Base-by-base conservation (phyloP, 1,140 invertebrate species). In the Artemia franciscana region DNA sequence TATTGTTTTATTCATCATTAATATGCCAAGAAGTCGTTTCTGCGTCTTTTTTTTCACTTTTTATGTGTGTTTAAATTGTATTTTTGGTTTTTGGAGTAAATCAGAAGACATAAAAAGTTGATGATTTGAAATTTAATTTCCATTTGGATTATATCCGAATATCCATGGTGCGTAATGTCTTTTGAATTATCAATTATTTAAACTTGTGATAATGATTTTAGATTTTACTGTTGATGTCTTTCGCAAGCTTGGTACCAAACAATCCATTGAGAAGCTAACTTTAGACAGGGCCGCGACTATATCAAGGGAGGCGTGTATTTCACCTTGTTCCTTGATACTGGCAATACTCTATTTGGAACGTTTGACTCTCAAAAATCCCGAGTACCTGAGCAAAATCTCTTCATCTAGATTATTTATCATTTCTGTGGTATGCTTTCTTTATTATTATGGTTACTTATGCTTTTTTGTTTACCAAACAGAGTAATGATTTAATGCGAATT, bases 381-480 rank as follows among this genome's bases (percentile, higher is more conserved):
- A 85, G 62, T 94, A 92, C 75, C 74, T 92, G 25, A 77, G 82
- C 68, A 76, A 78, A 71, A 80, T 88, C 26, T 82, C 85, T 24
- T 88, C 91, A 23, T 86, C 87, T 58, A 86, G 94, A 71, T 77
- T 95, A 12, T 95, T 95, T 72, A 78, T 95, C 58, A 84, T 94
- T 61, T 91, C 91, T 62, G 76, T 94, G 80, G 91, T 93, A 80
- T 70, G 69, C 65, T 56, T 60, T 64, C 63, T 61, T 24, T 9
- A 58, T 39, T 58, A 39, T 58, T 51, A 21, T 5, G 25, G 24
- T n/a, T 18, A 61, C 5, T 30, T 21, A 66, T 56, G 25, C 39
- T 27, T 61, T 5, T 24, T 51, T 12, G 24, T 64, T n/a, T 26
- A 58, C 62, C 5, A 28, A 56, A 5, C 18, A 25, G 60, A 21